Conservation (phyloP, 2,888 invertebrate species). For the Scaeva pyrastri region DNA sequence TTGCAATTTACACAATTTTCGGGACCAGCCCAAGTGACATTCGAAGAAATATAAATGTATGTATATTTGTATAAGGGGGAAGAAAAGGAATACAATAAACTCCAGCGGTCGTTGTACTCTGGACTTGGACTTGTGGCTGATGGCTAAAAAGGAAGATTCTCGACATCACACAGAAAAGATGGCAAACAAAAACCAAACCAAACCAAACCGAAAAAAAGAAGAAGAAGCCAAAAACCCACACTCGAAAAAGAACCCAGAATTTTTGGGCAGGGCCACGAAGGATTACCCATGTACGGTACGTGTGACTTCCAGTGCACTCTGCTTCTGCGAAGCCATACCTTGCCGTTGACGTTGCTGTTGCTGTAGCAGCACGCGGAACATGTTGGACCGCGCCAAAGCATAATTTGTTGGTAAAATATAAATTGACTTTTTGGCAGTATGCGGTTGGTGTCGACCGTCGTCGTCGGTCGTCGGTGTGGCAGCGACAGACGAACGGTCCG, state of each 20-base stretch:
- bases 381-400: slow-evolving; percentile 60
- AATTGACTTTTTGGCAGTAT: slow-evolving; percentile 72
- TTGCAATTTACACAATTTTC: slow-evolving; percentile 71
- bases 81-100: slow-evolving; percentile 64
- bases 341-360: too few relatives aligned
- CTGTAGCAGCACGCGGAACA: slow-evolving; percentile 32
- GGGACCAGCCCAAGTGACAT: slow-evolving; percentile 66
- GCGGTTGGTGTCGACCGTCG: too few relatives aligned
- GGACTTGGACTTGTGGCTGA: neutral
- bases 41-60: slow-evolving; percentile 61
- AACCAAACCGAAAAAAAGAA: neutral
- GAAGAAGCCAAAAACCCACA: slow-evolving; percentile 58
- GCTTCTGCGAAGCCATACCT: slow-evolving; percentile 69
- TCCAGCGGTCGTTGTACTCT: slow-evolving; percentile 70
- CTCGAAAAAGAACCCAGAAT: slow-evolving; percentile 61
- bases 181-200: slow-evolving; percentile 14
- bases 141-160: slow-evolving; percentile 52
- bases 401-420: slow-evolving; percentile 75
- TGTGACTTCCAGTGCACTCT: slow-evolving; percentile 75
- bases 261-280: slow-evolving; percentile 73
- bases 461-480: neutral
- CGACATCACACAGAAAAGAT: slow-evolving; percentile 15
- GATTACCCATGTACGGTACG: slow-evolving; percentile 75
- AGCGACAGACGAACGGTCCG: slow-evolving; percentile 5
- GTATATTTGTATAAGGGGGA: too few relatives aligned